Evolutionary conservation across 2,113 vertebrate species (phyloP), one percentile per base, ranked within the genome.

Genomic region (Platichthys stellatus): DNA sequence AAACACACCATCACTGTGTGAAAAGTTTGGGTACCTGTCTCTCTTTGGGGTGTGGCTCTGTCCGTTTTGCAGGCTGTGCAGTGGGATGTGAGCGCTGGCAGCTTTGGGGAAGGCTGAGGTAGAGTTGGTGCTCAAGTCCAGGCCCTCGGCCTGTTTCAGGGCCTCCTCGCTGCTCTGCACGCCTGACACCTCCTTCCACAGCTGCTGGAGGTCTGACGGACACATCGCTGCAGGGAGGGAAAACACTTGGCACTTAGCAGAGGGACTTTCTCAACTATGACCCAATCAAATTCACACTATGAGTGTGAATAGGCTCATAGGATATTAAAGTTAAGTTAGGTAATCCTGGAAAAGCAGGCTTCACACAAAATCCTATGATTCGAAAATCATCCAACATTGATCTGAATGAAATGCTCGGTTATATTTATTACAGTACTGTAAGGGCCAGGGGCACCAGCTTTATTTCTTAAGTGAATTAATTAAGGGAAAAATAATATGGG

Each of bases 51-150:
- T 96, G 95, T 97, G 96, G 94, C 93, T 96, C 93, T 99, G 97
- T 92, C 98, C 98, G 63, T 99, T 99, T 90, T 95, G 91, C 93
- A 98, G 93, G 90, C 96, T 93, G 93, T 98, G 96, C 78, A 98
- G 96, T 90, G 96, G 94, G 90, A 97, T 96, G 89, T 97, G 95
- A 86, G 96, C 96, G 72, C 97, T 98, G 94, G 96, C 95, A 94
- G 97, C 97, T 93, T 96, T 94, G 93, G 96, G 93, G 81, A 95
- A 94, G 90, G 96, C 97, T 95, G 98, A 99, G 97, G 97, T 99
- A 98, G 97, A 95, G 87, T 97, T 97, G 96, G 97, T 97, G 94
- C 96, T 96, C 94, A 99, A 95, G 95, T 99, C 98, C 74, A 98
- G 96, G 92, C 96, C 97, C 91, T 99, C 98, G 86, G 88, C 90